These are phyloP conservation scores for Amblyteles armatorius DNA, from an alignment of 2,888 invertebrate species.

Conservation along the genomic window DNA sequence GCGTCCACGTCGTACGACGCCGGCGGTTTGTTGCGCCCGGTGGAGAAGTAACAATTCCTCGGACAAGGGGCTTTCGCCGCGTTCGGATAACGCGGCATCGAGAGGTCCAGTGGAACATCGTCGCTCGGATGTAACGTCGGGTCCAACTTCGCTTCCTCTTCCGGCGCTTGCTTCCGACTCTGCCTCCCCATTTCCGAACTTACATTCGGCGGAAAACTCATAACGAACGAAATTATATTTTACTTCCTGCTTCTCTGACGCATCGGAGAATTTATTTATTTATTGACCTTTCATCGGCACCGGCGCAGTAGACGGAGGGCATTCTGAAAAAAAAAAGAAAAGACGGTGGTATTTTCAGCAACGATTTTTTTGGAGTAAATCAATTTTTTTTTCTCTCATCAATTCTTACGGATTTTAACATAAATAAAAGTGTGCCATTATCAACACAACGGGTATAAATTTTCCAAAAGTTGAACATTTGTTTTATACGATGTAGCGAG, in stretches of 20 bases:
- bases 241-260: not conserved
- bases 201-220: slow-evolving; percentile 62
- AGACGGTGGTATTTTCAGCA: not conserved
- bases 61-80: not conserved
- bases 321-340: not conserved
- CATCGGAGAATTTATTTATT: not conserved
- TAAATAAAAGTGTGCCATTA: too few species aligned
- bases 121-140: slow-evolving; percentile 40
- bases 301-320: not conserved
- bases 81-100: slow-evolving; percentile 63
- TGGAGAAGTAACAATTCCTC: slow-evolving; percentile 45
- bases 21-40: slow-evolving; percentile 35
- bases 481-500: too few species aligned
- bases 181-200: slow-evolving; percentile 52
- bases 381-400: not conserved
- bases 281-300: not conserved
- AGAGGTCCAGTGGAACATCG: slow-evolving; percentile 57
- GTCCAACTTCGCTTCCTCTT: slow-evolving; percentile 27
- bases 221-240: slow-evolving; percentile 48
- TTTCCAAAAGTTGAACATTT: too few species aligned
- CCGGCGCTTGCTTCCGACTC: slow-evolving; percentile 43
- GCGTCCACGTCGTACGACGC: slow-evolving; percentile 77
- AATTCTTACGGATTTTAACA: not conserved
- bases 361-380: not conserved
- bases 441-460: too few species aligned